These are phyloP conservation scores for Archocentrus centrarchus DNA, from an alignment of 2,113 vertebrate genomes.

Conservation along the genomic window DNA sequence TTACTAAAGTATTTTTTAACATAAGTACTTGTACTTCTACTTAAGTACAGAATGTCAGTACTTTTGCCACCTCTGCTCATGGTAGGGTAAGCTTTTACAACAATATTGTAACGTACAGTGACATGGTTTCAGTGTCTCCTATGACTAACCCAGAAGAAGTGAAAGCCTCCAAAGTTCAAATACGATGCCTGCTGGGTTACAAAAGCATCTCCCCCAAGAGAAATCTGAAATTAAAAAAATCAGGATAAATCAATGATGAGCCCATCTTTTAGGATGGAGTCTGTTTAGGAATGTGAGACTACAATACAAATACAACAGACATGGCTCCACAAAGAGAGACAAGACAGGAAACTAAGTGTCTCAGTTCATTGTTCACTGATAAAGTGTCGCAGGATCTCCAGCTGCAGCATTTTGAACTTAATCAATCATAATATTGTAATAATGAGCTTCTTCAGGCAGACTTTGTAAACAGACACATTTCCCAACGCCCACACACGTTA, in stretches of 20 bases:
- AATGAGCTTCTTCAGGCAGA: background rate
- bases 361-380: constrained; percentile 6
- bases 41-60: too few relatives aligned
- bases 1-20: too few relatives aligned
- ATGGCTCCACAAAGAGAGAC: background rate
- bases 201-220: background rate
- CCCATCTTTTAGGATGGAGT: background rate
- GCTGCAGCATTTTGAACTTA: background rate
- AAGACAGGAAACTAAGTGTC: constrained; percentile 26
- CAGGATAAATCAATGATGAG: background rate
- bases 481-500: background rate
- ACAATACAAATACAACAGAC: constrained; percentile 6
- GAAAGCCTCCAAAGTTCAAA: background rate
- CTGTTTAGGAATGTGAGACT: constrained; percentile 28
- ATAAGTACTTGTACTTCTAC: too few relatives aligned
- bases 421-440: background rate
- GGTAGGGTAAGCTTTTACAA: background rate
- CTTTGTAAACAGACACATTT: constrained; percentile 9
- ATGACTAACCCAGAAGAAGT: background rate
- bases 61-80: too few relatives aligned
- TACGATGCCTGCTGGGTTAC: background rate
- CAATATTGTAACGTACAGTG: background rate
- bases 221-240: background rate
- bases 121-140: background rate
- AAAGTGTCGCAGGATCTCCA: background rate